Conservation (phyloP, 2,888 invertebrate genomes). For the Alloscopus bannaensis region DNA sequence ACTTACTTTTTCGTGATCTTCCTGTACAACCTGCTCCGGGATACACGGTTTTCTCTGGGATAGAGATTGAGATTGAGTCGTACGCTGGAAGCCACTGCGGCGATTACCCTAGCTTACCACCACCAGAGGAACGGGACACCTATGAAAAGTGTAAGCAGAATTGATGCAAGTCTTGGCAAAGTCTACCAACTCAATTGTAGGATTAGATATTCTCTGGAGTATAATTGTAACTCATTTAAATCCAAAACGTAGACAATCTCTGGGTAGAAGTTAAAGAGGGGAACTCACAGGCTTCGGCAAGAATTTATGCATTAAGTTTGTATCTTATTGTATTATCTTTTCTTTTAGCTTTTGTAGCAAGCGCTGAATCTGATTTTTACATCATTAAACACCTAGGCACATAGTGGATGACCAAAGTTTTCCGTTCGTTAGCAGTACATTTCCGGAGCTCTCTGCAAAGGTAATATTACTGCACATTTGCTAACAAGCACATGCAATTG, state of each 20-base stretch:
- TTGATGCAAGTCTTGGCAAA: not conserved
- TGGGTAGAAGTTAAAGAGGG: not conserved
- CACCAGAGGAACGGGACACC: constrained; percentile 48
- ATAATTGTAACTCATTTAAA: not conserved
- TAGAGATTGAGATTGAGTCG: constrained; percentile 53
- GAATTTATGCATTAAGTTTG: constrained; percentile 47
- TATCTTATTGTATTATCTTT: no score
- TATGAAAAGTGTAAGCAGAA: constrained; percentile 53
- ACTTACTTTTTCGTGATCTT: constrained; percentile 59
- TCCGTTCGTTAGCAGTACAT: constrained; percentile 87
- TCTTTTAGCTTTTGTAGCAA: no score
- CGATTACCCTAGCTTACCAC: constrained; percentile 62
- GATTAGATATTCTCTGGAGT: not conserved
- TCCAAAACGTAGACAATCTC: constrained; percentile 9
- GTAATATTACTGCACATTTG: constrained; percentile 26
- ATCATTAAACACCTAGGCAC: no score
- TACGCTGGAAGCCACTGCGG: constrained; percentile 50
- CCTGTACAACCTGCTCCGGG: constrained; percentile 25
- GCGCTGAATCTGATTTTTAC: no score
- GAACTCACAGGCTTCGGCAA: not conserved
- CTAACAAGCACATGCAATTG: constrained; percentile 7
- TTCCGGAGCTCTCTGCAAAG: constrained; percentile 81
- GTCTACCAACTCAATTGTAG: not conserved
- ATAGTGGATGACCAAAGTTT: constrained; percentile 79
- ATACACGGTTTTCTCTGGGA: constrained; percentile 34